Evolutionary conservation across 2,113 vertebrate genomes (phyloP), one percentile per base, ranked within the genome.

Genomic region (Dermatemys mawii): DNA sequence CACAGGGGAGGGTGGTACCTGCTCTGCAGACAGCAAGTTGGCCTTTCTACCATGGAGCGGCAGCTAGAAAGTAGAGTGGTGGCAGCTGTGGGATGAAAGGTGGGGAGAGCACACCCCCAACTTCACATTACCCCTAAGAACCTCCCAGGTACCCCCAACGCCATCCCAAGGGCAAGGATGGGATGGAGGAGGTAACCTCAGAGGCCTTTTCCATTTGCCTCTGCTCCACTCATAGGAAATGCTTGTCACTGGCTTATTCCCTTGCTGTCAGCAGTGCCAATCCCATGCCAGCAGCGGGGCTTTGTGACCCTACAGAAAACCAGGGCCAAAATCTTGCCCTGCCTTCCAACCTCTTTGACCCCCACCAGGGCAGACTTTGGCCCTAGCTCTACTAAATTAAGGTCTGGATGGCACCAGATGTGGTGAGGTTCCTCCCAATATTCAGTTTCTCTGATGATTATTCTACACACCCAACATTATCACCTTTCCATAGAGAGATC

Each of bases 41-140:
- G 63, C 57, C 29, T n/a, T 19, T 67, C 63, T 35, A 17, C 63
- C 79, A n/a, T 26, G 22, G n/a, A 35, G 44, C 44, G 17, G 38
- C n/a, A 6, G 21, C 4, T 9, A 7, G 27, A 44, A 11, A 26
- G 22, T 7, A 27, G 27, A 17, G 27, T 0, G 0, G 50, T 38
- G 60, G 81, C 57, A 4, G 79, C 26, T 3, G 26, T 1, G 0
- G 0, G 1, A 7, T 11, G 11, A 8, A 4, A 0, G 21, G 12
- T 0, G 21, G 63, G 27, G 29, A 70, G 21, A 79, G 57, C n/a
- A 73, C 19, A 9, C 63, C 32, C 11, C 67, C 67, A 5, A 41
- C 67, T 38, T 24, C 38, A 63, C 38, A 22, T 41, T 41, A 26
- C 24, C 73, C 73, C 2, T 26, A 11, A 38, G 70, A 75, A 67